A percentile compares a stretch with the other conserved stretches of the same genome.
Conservation (phyloP, 2,113 vertebrate genomes). For the Caranx melampygus region DNA sequence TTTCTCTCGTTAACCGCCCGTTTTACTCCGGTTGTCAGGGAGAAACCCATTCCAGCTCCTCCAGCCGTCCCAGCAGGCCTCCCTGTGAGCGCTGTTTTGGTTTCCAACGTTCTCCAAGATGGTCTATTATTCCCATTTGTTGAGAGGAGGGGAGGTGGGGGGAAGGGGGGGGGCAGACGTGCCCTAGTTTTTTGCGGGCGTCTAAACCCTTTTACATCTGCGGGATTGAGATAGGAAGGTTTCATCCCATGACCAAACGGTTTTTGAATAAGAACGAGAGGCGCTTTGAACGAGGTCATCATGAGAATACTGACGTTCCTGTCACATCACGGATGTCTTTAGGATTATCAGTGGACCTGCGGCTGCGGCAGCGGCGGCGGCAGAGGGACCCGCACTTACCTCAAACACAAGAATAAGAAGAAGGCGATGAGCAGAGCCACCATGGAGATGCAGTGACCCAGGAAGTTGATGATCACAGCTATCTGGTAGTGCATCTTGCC, state of each 20-base stretch:
- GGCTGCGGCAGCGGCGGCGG: not conserved
- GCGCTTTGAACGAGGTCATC: constrained; percentile 63
- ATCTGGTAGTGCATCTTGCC: constrained; percentile 93
- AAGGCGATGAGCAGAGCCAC: constrained; percentile 92
- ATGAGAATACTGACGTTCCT: constrained; percentile 39
- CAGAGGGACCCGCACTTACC: constrained; percentile 82
- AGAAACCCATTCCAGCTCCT: constrained; percentile 48
- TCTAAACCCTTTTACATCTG: constrained; percentile 73
- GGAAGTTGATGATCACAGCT: constrained; percentile 93
- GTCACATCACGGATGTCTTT: constrained; percentile 56
- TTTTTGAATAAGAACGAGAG: constrained; percentile 66
- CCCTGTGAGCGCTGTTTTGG: constrained; percentile 4
- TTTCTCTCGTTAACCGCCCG: constrained; percentile 67
- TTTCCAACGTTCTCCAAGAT: not conserved
- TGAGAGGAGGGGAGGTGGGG: too few relatives aligned
- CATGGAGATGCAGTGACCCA: constrained; percentile 94
- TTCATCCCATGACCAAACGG: constrained; percentile 76
- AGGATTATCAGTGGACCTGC: constrained; percentile 61
- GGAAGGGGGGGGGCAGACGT: constrained; percentile 21
- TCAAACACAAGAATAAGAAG: constrained; percentile 91
- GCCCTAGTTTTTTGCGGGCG: constrained; percentile 63
- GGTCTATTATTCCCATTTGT: constrained; percentile 68
- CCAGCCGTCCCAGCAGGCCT: constrained; percentile 30
- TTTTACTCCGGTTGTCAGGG: constrained; percentile 52
- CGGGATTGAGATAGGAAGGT: constrained; percentile 67